phyloP scores from a whole-genome alignment of 1,140 invertebrate species.

The Drosophila micromelanica region DNA sequence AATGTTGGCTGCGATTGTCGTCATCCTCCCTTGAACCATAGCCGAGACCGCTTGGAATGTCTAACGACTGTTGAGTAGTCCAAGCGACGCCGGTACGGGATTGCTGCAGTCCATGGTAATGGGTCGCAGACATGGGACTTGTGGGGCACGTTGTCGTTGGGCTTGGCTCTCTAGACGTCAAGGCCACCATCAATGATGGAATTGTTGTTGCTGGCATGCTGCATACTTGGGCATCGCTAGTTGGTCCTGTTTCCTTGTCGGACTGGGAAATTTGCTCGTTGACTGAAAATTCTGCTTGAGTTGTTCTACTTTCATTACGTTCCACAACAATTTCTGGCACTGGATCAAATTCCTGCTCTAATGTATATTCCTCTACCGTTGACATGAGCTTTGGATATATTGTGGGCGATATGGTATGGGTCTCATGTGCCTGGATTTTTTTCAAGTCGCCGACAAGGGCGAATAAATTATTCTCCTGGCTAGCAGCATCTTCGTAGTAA shows the following conservation, averaged over 20 bases:
- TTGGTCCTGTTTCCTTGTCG: too few relatives aligned
- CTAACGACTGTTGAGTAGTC: constrained; percentile 89
- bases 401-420: background rate
- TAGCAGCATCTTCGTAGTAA: background rate
- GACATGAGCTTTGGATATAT: background rate
- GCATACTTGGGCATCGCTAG: background rate
- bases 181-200: background rate
- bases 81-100: background rate
- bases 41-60: constrained; percentile 88
- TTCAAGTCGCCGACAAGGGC: constrained; percentile 62
- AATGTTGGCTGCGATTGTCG: constrained; percentile 93
- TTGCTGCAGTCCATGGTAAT: background rate
- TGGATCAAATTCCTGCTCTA: background rate
- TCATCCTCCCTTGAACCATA: constrained; percentile 88
- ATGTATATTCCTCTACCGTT: background rate
- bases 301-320: background rate
- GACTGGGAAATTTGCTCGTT: too few relatives aligned
- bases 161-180: background rate
- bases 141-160: background rate
- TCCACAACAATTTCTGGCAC: constrained; percentile 44
- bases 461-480: constrained; percentile 39
- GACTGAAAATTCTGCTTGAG: too few relatives aligned
- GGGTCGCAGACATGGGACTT: background rate
- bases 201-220: background rate
- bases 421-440: background rate